A percentile compares a stretch with the other conserved stretches of the same genome.
Evolutionary conservation across 1,140 invertebrate genomes (phyloP).

Genomic region (Tribolium madens): DNA sequence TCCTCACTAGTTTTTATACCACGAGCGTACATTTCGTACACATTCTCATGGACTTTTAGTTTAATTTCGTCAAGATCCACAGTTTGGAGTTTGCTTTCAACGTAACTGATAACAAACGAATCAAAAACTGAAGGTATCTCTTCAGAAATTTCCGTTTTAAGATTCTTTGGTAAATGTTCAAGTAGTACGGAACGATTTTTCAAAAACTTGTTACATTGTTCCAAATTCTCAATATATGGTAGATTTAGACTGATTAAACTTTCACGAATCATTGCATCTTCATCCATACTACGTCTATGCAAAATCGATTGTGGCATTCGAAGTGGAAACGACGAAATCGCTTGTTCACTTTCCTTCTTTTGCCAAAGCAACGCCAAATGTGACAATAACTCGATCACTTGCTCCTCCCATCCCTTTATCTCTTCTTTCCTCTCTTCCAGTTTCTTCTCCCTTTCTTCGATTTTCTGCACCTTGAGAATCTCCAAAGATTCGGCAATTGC

Average conservation of each 20-base stretch:
- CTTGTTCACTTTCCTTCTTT: neutral
- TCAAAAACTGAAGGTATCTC: constrained; percentile 55
- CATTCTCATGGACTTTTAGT: constrained; percentile 56
- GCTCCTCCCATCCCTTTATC: constrained; percentile 41
- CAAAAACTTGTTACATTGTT: constrained; percentile 45
- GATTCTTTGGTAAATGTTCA: constrained; percentile 50
- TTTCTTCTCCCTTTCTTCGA: constrained; percentile 58
- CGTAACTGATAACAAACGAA: constrained; percentile 57
- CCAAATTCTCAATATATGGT: neutral
- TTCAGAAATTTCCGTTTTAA: constrained; percentile 45
- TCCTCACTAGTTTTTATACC: constrained; percentile 64
- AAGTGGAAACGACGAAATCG: neutral
- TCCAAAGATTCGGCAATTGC: constrained; percentile 66
- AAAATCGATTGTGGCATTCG: neutral
- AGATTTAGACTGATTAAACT: neutral
- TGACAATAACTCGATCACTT: neutral
- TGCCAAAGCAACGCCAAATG: neutral
- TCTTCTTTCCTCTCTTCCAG: constrained; percentile 42
- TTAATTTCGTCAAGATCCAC: constrained; percentile 63
- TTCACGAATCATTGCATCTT: neutral
- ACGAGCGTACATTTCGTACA: constrained; percentile 62
- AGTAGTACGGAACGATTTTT: constrained; percentile 49
- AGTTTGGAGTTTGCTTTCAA: constrained; percentile 64
- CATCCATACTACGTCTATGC: neutral
- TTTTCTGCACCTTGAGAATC: constrained; percentile 64